Evolutionary conservation across 2,888 invertebrate species (phyloP), one percentile per base, ranked within the genome.

Genomic region (Chaetoderma sp.): DNA sequence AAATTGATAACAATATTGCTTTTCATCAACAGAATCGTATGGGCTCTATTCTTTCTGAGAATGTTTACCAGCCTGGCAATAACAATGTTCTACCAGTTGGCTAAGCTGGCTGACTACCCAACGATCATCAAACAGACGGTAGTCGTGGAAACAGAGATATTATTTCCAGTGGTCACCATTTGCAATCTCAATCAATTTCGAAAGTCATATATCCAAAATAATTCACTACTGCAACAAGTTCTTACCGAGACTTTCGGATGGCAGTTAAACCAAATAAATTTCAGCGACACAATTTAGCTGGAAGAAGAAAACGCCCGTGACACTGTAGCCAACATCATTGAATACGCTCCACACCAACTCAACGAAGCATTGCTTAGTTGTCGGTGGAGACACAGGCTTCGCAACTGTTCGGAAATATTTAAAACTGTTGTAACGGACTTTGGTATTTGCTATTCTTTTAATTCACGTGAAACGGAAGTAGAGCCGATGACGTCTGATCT

Each of bases 121-220:
- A 52, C 52, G 16, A 52, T 52, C 23, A 52, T 33, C 16, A 28
- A 52, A 28, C 52, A 52, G 32, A n/a, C 27, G 16, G 21, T 52
- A 21, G 30, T 32, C n/a, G 28, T 52, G 6, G 10, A 16, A 4
- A 21, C 28, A 32, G 4, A 13, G 16, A 4, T 52, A n/a, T 33
- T 33, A 10, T 52, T 52, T 27, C 52, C 52, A 2, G 52, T 33
- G 16, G 52, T 52, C 21, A 52, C 52, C 16, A n/a, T 52, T 8
- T 52, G 52, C 23, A 52, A 28, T 52, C 28, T 52, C 8, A 52
- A 52, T 8, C 27, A 4, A 30, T 52, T 52, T 21, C 13, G 52
- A 21, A 52, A 25, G 32, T 30, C 28, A 4, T 10, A 16, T 2
- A 21, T 30, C 1, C 18, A 21, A n/a, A 33, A 52, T 33, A 6